A percentile compares a stretch with the other conserved stretches of the same genome.
These are phyloP conservation scores for Tetramorium bicarinatum DNA, from an alignment of 2,888 invertebrate genomes.

Conservation along the genomic window DNA sequence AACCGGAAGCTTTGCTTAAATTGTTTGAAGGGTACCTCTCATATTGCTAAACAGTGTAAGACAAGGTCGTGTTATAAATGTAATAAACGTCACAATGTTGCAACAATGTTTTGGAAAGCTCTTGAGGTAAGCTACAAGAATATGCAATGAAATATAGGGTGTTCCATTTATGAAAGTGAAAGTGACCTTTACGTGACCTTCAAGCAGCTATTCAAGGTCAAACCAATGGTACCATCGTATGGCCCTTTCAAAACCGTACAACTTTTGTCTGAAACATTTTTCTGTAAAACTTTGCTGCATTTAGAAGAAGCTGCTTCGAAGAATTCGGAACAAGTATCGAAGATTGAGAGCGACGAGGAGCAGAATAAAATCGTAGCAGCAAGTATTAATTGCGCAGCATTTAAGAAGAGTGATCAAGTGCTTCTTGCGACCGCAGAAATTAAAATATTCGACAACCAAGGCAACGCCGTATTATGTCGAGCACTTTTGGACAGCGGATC, in stretches of 20 bases:
- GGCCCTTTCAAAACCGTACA: too few relatives aligned
- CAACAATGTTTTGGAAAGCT: too few relatives aligned
- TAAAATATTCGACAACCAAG: background rate
- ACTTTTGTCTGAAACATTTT: too few relatives aligned
- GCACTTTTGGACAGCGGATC: background rate
- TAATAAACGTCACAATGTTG: background rate
- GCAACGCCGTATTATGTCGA: background rate
- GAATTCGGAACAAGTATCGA: too few relatives aligned
- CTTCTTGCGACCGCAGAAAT: background rate
- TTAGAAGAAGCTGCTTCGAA: background rate
- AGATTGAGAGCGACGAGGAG: too few relatives aligned
- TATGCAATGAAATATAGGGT: too few relatives aligned
- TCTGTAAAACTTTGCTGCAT: background rate
- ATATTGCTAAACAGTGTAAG: background rate
- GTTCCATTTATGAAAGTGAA: too few relatives aligned
- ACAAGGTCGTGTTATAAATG: background rate
- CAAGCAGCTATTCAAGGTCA: too few relatives aligned
- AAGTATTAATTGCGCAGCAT: background rate
- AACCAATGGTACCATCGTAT: too few relatives aligned
- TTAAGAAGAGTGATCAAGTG: background rate
- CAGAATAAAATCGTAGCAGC: background rate
- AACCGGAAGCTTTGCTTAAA: background rate
- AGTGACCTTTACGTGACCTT: too few relatives aligned
- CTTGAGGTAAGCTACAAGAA: too few relatives aligned
- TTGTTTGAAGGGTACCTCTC: background rate